Evolutionary conservation across 2,113 vertebrate species (phyloP), one percentile per base, ranked within the genome.

Genomic region (Microtus oregoni): DNA sequence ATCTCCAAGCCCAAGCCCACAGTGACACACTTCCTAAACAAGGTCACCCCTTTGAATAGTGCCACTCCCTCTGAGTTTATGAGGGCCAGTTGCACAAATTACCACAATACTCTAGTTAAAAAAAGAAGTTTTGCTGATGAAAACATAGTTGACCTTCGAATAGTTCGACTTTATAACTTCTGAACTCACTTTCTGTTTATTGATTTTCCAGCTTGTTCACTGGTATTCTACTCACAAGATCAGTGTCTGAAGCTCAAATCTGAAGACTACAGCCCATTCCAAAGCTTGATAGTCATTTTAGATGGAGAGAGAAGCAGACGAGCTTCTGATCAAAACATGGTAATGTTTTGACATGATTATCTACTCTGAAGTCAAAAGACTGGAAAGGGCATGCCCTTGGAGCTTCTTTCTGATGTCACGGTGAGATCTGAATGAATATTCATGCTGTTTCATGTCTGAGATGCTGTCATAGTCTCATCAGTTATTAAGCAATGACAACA

Each of bases 371-470:
- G 68, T 89, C 90, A 41, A 30, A 91, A 73, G 75, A 91, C 8
- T 65, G 87, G 68, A 87, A 89, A 88, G 32, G 82, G 76, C 92
- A 92, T 94, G 73, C 17, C 68, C 89, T 90, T 95, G 78, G 96
- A 98, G 55, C 93, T 94, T 98, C 91, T 55, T 78, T 97, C 72
- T 94, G 95, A 98, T 98, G 97, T 98, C 96, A 97, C 92, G 73
- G 5, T 83, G n/a, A 92, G 95, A 94, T 77, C 41, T 38, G 47
- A 90, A 98, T 98, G 97, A 98, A 98, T 98, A 99, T 98, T 98
- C 98, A 98, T 98, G 55, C 72, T 87, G 90, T 92, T 28, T 86
- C 70, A 67, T 94, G 88, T 97, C 89, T 96, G 92, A 88, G 92
- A 95, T 98, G 97, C 97, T 98, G 97, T 97, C 97, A 88, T 77